Evolutionary conservation across 2,797 vertebrate species (phyloP), one percentile per base, ranked within the genome.

Genomic region (Hydrocynus forskahlii): DNA sequence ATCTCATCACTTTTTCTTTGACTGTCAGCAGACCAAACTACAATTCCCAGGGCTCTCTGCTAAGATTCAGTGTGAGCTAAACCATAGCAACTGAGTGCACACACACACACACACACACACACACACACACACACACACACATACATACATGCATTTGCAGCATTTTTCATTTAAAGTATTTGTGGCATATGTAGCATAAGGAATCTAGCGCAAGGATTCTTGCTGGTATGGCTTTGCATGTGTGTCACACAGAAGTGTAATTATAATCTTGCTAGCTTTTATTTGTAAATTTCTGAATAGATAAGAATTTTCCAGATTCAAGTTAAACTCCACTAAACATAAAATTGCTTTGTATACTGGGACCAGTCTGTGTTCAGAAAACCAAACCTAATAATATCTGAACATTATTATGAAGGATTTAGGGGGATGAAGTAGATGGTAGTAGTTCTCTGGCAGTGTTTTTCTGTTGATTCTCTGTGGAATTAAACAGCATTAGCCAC

Each of bases 401-500:
- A 79, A 71, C 55, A 78, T 48, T 62, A 75, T 12, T 38, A 59
- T 63, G 60, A 45, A 50, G 50, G 38, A 38, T 80, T 82, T 76
- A 63, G 50, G 13, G 54, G 59, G 29, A 59, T 72, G 60, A 81
- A 43, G 25, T 59, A 43, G 76, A 29, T 78, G 76, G 63, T 40
- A 59, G 38, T 4, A 13, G 62, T 72, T 66, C 3, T 29, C 29
- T 29, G 29, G 29, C 19, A 55, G 48, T 69, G 38, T 66, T 88
- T 81, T 9, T 79, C 38, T 78, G 50, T 40, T 86, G 62, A 68
- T 62, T 81, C 55, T 23, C 68, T 68, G 63, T 69, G 40, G 64
- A 60, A 80, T 80, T 67, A 69, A 84, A 88, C 86, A 90, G 84
- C 85, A 88, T 23, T 70, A 87, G 81, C 78, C 85, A 89, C 89